Percentiles rank a stretch among this genome's conserved stretches.
These are phyloP conservation scores for Drosophila ficusphila DNA, from an alignment of 1,140 invertebrate species.

Conservation along the genomic window DNA sequence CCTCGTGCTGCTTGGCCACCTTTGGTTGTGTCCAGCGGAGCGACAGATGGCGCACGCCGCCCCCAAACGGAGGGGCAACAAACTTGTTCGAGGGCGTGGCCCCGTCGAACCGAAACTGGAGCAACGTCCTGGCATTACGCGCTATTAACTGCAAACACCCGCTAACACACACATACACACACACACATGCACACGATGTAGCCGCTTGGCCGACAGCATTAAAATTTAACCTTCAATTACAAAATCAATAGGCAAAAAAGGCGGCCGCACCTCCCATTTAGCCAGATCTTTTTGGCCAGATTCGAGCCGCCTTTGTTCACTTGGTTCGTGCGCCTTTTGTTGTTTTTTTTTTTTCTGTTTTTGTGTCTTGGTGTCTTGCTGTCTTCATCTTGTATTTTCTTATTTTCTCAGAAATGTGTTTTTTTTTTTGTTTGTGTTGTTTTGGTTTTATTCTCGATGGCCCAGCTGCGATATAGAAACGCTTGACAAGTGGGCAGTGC, in stretches of 20 bases:
- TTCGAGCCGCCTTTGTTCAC: constrained; percentile 38
- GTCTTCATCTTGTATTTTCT: constrained; percentile 4
- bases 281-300: constrained; percentile 46
- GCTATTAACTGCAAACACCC: constrained; percentile 36
- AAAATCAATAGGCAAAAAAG: constrained; percentile 68
- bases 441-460: constrained; percentile 24
- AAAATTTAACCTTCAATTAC: constrained; percentile 71
- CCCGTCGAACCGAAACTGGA: constrained; percentile 29
- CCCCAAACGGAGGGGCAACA: constrained; percentile 4
- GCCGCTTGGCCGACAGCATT: constrained; percentile 24
- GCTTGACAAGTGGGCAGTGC: constrained; percentile 32
- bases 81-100: constrained; percentile 29
- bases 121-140: constrained; percentile 40
- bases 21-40: neutral
- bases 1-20: neutral
- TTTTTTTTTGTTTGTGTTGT: constrained; percentile 16
- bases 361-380: neutral
- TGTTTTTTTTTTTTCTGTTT: too few species aligned
- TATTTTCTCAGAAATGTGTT: constrained; percentile 12
- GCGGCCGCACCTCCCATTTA: constrained; percentile 27
- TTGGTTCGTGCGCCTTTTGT: constrained; percentile 19
- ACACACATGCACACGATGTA: constrained; percentile 7
- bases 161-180: neutral
- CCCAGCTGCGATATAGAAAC: constrained; percentile 49
- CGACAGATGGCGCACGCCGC: constrained; percentile 23